Percentiles rank a stretch among this genome's conserved stretches.
phyloP scores from a whole-genome alignment of 1,140 invertebrate genomes.

The Drosophila subobscura region DNA sequence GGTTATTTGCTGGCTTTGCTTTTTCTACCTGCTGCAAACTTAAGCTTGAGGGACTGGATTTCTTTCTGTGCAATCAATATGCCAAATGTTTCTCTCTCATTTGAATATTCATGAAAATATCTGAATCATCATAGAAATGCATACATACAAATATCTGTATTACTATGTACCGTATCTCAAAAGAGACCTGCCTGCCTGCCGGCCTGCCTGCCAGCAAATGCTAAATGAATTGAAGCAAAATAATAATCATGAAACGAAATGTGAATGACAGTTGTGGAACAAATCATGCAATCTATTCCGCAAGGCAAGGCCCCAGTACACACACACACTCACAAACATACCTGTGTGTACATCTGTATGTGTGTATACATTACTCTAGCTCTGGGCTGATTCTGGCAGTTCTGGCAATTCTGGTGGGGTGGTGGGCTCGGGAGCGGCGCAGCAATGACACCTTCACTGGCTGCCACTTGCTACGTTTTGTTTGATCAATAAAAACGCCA shows the following conservation, averaged over 20 bases:
- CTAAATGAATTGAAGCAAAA: conserved; percentile 59
- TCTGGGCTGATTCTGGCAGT: too few species aligned
- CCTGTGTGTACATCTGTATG: conserved; percentile 7
- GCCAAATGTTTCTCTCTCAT: too few species aligned
- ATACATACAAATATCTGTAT: not conserved
- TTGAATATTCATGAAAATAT: not conserved
- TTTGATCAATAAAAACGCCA: conserved; percentile 83
- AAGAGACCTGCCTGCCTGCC: conserved; percentile 1
- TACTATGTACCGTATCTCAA: not conserved
- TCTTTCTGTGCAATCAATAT: too few species aligned
- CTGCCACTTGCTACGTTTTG: conserved; percentile 79
- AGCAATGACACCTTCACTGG: conserved; percentile 81
- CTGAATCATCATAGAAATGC: conserved; percentile 3
- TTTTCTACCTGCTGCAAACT: too few species aligned
- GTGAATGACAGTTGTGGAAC: conserved; percentile 71
- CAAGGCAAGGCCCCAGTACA: conserved; percentile 19
- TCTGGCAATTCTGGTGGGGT: not conserved
- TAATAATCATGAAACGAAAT: conserved; percentile 68
- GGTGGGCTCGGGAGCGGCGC: conserved; percentile 3
- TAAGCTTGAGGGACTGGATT: too few species aligned
- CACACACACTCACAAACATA: not conserved
- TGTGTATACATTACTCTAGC: not conserved
- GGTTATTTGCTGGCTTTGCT: too few species aligned
- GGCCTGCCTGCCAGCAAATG: conserved; percentile 37
- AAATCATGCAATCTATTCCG: conserved; percentile 76